These are phyloP conservation scores for Gambusia holbrooki DNA, from an alignment of 2,113 vertebrate species.

Conservation along the genomic window DNA sequence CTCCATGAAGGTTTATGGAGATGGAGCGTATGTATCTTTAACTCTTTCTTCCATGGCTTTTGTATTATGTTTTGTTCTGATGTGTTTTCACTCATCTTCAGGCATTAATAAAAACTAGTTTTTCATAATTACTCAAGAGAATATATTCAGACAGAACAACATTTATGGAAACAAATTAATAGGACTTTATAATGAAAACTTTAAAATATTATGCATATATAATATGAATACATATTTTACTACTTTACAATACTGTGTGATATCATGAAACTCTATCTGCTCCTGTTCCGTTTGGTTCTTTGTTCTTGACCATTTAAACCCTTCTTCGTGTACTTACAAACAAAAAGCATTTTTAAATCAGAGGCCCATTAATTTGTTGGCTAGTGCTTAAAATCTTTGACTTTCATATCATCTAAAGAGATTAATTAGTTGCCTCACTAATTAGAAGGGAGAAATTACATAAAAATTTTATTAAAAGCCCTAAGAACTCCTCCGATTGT, in stretches of 20 bases:
- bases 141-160: background rate
- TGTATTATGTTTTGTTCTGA: background rate
- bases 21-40: slow-evolving; percentile 85
- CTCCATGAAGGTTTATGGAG: slow-evolving; percentile 88
- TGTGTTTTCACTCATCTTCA: background rate
- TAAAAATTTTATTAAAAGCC: too few relatives aligned
- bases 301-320: background rate
- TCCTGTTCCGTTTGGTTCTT: background rate
- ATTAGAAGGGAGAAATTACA: too few relatives aligned
- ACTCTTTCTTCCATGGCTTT: background rate
- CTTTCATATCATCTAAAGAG: too few relatives aligned
- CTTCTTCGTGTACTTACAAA: background rate
- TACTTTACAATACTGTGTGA: background rate
- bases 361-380: too few relatives aligned
- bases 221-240: background rate
- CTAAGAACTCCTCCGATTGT: too few relatives aligned
- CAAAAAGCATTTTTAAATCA: too few relatives aligned
- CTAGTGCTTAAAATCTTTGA: too few relatives aligned
- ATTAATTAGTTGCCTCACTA: too few relatives aligned
- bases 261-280: background rate
- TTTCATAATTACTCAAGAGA: too few relatives aligned
- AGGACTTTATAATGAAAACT: background rate
- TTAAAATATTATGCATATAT: too few relatives aligned
- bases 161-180: background rate
- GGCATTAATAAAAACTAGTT: background rate